Conservation (phyloP, 2,797 vertebrate genomes). For the Aulostomus chinensis region DNA sequence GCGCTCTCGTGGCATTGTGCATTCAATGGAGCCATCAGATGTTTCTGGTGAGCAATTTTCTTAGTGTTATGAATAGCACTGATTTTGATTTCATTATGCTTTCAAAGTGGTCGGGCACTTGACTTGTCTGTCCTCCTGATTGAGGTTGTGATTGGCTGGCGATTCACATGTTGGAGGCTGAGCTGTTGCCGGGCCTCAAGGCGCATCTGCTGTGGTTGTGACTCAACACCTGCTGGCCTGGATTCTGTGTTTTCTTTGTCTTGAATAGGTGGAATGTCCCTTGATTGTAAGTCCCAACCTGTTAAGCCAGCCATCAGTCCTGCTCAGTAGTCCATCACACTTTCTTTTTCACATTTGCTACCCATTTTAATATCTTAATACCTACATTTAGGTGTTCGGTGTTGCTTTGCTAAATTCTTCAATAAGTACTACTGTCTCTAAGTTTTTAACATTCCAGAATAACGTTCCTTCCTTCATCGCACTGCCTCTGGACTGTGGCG, state of each 20-base stretch:
- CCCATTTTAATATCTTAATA: neutral
- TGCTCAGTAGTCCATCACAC: too few relatives aligned
- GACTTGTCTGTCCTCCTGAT: too few relatives aligned
- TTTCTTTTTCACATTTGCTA: too few relatives aligned
- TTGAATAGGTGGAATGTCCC: conserved; percentile 60
- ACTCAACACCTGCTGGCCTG: conserved; percentile 59
- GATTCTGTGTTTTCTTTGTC: conserved; percentile 65
- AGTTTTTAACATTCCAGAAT: neutral
- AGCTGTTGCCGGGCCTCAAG: conserved; percentile 47
- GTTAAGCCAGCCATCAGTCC: conserved; percentile 35
- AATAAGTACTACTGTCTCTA: too few relatives aligned
- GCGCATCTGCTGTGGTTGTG: conserved; percentile 57
- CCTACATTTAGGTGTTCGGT: neutral
- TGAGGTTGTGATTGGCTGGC: conserved; percentile 33
- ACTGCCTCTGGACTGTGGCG: neutral
- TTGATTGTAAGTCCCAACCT: conserved; percentile 66
- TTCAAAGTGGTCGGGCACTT: too few relatives aligned
- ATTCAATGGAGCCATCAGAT: too few relatives aligned
- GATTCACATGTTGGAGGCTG: neutral
- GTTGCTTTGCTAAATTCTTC: neutral
- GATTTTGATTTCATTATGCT: too few relatives aligned
- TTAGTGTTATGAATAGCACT: too few relatives aligned
- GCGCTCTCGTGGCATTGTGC: too few relatives aligned
- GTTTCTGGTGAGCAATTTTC: too few relatives aligned
- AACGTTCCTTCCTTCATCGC: neutral